Percentiles rank a stretch among this genome's conserved stretches.
These are phyloP conservation scores for Apolygus lucorum DNA, from an alignment of 1,140 invertebrate genomes.

Conservation along the genomic window DNA sequence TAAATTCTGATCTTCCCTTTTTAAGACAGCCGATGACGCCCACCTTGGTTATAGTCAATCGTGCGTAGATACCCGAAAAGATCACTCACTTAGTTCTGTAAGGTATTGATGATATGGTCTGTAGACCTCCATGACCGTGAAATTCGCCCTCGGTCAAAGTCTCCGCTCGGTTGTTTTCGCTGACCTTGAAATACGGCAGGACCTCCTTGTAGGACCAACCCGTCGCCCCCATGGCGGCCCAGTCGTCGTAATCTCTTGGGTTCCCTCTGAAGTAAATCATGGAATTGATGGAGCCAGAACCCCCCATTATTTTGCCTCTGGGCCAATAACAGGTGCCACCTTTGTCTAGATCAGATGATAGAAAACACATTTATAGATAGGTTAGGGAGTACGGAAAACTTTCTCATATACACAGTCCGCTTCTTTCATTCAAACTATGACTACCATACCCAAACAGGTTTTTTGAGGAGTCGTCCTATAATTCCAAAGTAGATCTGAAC, in stretches of 20 bases:
- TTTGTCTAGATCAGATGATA: conserved; percentile 29
- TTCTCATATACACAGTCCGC: too few species aligned
- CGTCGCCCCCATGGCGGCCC: conserved; percentile 40
- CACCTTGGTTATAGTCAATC: too few species aligned
- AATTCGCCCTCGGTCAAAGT: background rate
- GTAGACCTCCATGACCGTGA: background rate
- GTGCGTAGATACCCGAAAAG: background rate
- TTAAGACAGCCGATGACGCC: too few species aligned
- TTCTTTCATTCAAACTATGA: too few species aligned
- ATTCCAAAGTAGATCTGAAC: conserved; percentile 1
- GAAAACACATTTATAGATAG: background rate
- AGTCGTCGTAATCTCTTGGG: conserved; percentile 47
- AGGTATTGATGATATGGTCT: background rate
- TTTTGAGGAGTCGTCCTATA: conserved; percentile 1
- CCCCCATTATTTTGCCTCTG: conserved; percentile 50
- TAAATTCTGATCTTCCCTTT: too few species aligned
- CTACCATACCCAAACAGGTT: conserved; percentile 6
- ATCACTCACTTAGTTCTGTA: conserved; percentile 25
- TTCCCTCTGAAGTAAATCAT: conserved; percentile 53
- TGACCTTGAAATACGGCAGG: background rate
- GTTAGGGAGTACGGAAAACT: too few species aligned
- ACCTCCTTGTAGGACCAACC: background rate
- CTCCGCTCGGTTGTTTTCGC: background rate
- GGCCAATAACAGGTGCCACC: conserved; percentile 35
- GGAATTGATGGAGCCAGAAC: conserved; percentile 49